Evolutionary conservation across 2,113 vertebrate genomes (phyloP).

Genomic region (Origma solitaria): DNA sequence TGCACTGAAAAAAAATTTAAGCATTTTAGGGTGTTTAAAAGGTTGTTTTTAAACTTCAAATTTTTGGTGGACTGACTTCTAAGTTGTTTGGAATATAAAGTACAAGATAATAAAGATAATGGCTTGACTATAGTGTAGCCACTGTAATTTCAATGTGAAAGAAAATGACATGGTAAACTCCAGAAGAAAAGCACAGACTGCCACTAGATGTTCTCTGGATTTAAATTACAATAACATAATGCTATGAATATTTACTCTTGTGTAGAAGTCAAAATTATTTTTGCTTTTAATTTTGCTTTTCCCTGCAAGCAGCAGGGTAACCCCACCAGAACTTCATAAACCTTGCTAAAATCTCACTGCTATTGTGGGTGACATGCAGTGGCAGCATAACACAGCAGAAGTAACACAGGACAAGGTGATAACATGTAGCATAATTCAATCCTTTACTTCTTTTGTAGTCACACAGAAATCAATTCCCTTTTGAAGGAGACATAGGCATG

Average conservation of each 20-base stretch:
- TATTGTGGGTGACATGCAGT: background rate
- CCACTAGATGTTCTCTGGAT: background rate
- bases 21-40: background rate
- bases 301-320: background rate
- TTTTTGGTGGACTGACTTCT: background rate
- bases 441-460: background rate
- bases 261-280: background rate
- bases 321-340: background rate
- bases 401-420: background rate
- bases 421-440: background rate
- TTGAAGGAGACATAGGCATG: background rate
- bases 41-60: rapidly evolving
- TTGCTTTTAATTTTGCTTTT: background rate
- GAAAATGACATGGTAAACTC: background rate
- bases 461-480: background rate
- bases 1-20: background rate
- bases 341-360: background rate
- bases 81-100: background rate
- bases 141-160: background rate
- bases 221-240: background rate
- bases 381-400: background rate
- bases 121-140: background rate
- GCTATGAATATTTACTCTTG: background rate
- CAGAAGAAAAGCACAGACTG: background rate
- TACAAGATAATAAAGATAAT: background rate